These are phyloP conservation scores for Gnatocerus cornutus DNA, from an alignment of 2,888 invertebrate species.

Conservation along the genomic window DNA sequence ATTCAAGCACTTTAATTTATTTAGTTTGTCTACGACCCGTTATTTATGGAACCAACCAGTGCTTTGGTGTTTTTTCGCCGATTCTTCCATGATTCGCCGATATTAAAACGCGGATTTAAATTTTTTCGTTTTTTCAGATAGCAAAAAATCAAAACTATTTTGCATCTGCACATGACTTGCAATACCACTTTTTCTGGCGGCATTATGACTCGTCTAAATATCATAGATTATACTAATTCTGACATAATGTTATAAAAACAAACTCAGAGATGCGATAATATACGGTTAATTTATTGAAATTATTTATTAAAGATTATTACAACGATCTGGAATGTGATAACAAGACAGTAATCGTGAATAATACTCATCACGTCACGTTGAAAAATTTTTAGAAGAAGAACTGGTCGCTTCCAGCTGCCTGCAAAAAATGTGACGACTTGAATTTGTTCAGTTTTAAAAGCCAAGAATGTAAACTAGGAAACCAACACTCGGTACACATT, in stretches of 20 bases:
- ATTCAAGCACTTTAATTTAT: constrained; percentile 16
- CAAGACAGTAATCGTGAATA: constrained; percentile 13
- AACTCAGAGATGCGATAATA: constrained; percentile 14
- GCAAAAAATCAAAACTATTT: constrained; percentile 7
- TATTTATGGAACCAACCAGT: constrained; percentile 7
- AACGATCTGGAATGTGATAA: constrained; percentile 14
- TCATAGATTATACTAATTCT: constrained; percentile 20
- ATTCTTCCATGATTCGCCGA: background rate
- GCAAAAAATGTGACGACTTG: too few species aligned
- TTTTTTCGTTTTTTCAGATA: background rate
- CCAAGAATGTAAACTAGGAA: constrained; percentile 46
- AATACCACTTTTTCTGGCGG: background rate
- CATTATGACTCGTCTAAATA: constrained; percentile 2
- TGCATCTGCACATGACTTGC: background rate
- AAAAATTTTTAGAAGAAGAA: too few species aligned
- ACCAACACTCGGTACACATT: constrained; percentile 21
- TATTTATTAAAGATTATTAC: constrained; percentile 18
- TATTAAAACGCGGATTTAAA: constrained; percentile 9
- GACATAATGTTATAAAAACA: constrained; percentile 10
- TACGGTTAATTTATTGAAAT: constrained; percentile 21
- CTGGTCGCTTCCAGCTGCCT: too few species aligned
- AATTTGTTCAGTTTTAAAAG: background rate
- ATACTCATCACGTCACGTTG: constrained; percentile 2
- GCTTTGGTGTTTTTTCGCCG: constrained; percentile 2
- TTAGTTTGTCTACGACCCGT: constrained; percentile 11